Evolutionary conservation across 2,113 vertebrate genomes (phyloP), one percentile per base, ranked within the genome.

Genomic region (Chamaea fasciata): DNA sequence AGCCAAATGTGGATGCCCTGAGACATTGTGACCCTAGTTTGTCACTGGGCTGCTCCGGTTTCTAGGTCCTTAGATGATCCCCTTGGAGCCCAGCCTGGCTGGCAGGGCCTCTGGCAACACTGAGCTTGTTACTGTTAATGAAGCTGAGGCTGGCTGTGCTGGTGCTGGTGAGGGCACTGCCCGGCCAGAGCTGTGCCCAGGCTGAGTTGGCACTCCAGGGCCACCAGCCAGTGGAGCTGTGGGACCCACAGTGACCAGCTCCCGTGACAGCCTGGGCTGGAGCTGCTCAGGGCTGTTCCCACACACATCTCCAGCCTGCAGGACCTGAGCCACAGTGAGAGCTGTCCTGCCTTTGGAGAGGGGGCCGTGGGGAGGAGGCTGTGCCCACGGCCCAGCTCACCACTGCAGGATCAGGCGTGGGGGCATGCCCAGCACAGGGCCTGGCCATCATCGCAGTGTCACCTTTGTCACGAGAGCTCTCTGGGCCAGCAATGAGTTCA

Each of bases 401-500:
- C 2, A 3, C 57, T 10, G 69, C 65, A 49, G 70, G 39, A 41
- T 39, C 3, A 0, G 1, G 46, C 2, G 0, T 52, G 46, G 67
- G 63, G 60, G 63, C 83, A 42, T 2, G 0, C 0, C n/a, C 9
- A 1, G 69, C 68, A 22, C 60, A 52, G 69, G 52, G 84, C 81
- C 85, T 95, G 92, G 86, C 86, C 71, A 89, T 68, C 44, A 6
- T 93, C 89, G 93, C 95, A 95, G 83, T 90, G 89, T 92, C 92
- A 96, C 89, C 89, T 94, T 92, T 95, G 95, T 96, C 83, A 81
- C 0, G 0, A 77, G 50, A 92, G 82, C 76, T 2, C 16, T 57
- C 62, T 50, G 62, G 78, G 78, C 84, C 10, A 2, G 89, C 87
- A 65, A 27, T 91, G 95, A 75, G 28, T 63, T 60, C 56, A 67